These are phyloP conservation scores for Nebria brevicollis DNA, from an alignment of 2,888 invertebrate genomes.

Conservation along the genomic window DNA sequence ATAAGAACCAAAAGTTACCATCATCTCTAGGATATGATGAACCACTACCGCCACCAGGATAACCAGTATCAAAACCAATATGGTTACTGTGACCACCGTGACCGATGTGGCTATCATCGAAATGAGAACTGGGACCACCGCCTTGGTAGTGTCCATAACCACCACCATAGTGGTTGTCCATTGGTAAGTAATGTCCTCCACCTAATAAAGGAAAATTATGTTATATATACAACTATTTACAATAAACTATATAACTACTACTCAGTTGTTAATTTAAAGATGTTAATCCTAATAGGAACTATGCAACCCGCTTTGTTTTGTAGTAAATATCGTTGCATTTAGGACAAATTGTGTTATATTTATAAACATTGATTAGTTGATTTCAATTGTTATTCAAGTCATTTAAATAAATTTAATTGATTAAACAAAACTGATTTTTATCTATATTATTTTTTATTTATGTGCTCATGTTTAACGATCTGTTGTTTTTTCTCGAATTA, in stretches of 20 bases:
- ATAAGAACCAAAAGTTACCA: slow-evolving; percentile 53
- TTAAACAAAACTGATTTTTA: no score
- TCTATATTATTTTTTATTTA: no score
- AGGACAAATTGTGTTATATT: no score
- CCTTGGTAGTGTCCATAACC: slow-evolving; percentile 8
- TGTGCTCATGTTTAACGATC: no score
- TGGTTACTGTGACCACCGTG: slow-evolving; percentile 30
- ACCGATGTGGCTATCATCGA: neutral
- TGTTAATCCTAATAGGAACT: neutral
- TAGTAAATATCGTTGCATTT: no score
- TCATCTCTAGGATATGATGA: slow-evolving; percentile 62
- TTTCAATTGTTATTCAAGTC: no score
- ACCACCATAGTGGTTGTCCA: neutral
- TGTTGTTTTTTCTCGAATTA: no score
- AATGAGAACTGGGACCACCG: slow-evolving; percentile 13
- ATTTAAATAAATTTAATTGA: no score
- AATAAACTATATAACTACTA: neutral
- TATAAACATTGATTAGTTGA: no score
- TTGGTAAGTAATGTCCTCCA: slow-evolving; percentile 12
- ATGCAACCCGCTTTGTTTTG: neutral
- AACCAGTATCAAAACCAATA: slow-evolving; percentile 53
- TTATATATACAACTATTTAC: neutral
- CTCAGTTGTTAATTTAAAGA: neutral
- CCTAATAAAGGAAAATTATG: neutral
- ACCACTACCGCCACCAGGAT: slow-evolving; percentile 55